Evolutionary conservation across 64 coral and sea anemone genomes (phyloP).

Genomic region (Dendrophyllia cribrosa): DNA sequence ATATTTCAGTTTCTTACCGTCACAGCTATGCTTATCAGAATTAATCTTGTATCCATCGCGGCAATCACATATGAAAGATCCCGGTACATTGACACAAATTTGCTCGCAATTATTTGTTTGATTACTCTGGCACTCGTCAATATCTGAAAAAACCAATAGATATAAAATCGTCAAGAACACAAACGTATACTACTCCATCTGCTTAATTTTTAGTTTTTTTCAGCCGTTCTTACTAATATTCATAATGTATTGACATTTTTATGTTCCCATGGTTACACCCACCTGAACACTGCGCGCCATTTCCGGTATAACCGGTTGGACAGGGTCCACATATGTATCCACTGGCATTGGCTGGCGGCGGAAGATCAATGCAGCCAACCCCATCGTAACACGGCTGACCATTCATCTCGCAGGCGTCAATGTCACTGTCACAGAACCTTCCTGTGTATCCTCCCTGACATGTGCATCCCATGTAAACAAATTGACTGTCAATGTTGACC

Average conservation of each 20-base stretch:
- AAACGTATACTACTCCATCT: too few relatives aligned
- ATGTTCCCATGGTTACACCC: not conserved
- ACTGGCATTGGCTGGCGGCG: conserved; percentile 29
- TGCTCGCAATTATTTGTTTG: not conserved
- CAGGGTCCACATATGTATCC: conserved; percentile 49
- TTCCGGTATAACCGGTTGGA: not conserved
- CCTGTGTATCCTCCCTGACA: conserved; percentile 49
- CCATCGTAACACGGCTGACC: conserved; percentile 46
- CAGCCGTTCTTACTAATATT: too few relatives aligned
- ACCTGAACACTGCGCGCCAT: not conserved
- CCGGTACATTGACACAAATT: not conserved
- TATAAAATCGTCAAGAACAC: too few relatives aligned
- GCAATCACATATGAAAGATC: not conserved
- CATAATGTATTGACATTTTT: too few relatives aligned
- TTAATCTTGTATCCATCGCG: not conserved
- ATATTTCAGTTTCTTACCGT: not conserved
- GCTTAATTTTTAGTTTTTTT: too few relatives aligned
- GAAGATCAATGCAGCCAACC: conserved; percentile 23
- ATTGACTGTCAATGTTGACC: conserved; percentile 16
- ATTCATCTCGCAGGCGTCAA: conserved; percentile 51
- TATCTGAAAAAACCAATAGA: not conserved
- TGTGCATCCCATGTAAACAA: conserved; percentile 12
- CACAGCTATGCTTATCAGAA: not conserved
- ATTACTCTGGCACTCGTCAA: not conserved
- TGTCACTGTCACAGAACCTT: conserved; percentile 51